phyloP scores from a whole-genome alignment of 2,113 vertebrate species.

The Nothocercus julius region DNA sequence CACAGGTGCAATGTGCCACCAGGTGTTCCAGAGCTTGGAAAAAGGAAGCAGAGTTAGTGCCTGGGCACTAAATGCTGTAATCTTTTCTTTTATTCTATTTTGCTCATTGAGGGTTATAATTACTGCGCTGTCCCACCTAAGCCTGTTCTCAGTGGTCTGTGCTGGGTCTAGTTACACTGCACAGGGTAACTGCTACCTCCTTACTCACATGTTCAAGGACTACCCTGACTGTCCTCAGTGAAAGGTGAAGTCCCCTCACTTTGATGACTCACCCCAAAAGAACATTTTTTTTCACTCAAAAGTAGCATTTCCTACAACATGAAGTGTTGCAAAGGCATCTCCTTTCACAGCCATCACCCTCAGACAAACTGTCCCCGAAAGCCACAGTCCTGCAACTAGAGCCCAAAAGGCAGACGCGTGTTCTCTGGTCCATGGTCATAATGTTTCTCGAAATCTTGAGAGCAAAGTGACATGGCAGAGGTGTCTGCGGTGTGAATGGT shows the following conservation, averaged over 20 bases:
- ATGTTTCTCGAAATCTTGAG: accelerated
- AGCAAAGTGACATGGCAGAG: not conserved
- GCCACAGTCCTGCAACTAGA: not conserved
- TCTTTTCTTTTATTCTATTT: constrained; percentile 33
- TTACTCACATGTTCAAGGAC: not conserved
- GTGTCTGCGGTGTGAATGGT: too few species aligned
- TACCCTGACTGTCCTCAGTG: not conserved
- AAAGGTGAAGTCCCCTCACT: not conserved
- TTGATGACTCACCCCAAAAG: not conserved
- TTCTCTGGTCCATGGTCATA: accelerated
- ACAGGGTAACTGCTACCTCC: accelerated
- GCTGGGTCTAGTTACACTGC: not conserved
- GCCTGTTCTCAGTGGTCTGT: not conserved
- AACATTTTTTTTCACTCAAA: not conserved
- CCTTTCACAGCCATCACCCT: not conserved
- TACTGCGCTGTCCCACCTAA: not conserved
- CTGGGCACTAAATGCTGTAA: not conserved
- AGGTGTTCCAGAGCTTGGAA: accelerated
- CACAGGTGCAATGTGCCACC: not conserved
- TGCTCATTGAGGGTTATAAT: not conserved
- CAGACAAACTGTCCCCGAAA: too few species aligned
- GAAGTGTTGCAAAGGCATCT: not conserved
- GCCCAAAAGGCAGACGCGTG: not conserved
- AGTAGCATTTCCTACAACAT: not conserved
- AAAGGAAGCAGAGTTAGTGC: accelerated